phyloP scores from a whole-genome alignment of 2,113 vertebrate species.

The Zeus faber region DNA sequence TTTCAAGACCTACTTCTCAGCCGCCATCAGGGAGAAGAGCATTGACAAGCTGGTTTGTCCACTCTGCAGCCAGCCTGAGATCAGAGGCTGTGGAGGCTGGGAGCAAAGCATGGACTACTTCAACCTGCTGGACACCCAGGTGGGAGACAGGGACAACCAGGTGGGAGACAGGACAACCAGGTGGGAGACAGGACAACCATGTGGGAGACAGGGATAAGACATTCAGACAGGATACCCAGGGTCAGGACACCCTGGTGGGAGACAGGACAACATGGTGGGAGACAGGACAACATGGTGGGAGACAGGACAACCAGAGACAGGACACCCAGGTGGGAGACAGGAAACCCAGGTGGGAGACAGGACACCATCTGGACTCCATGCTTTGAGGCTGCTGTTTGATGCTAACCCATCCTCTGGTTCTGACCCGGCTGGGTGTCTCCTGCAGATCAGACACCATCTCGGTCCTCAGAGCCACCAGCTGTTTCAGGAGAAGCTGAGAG shows the following conservation, averaged over 20 bases:
- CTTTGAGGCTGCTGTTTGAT: too few species aligned
- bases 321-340: too few species aligned
- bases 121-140: constrained; percentile 78
- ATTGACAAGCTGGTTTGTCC: constrained; percentile 71
- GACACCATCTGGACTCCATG: too few species aligned
- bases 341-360: background rate
- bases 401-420: background rate
- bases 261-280: background rate
- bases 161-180: background rate
- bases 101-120: constrained; percentile 76
- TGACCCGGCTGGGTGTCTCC: background rate
- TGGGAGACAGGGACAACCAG: constrained; percentile 17
- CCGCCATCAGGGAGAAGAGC: constrained; percentile 73
- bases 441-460: constrained; percentile 76
- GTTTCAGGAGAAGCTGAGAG: constrained; percentile 79
- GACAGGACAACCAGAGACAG: background rate
- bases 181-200: background rate
- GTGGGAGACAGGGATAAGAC: background rate
- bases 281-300: too few species aligned
- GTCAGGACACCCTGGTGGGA: background rate
- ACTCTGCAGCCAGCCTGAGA: constrained; percentile 68
- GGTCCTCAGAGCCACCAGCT: constrained; percentile 70
- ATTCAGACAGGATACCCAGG: background rate
- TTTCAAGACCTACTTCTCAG: constrained; percentile 71
- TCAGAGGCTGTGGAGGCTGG: constrained; percentile 42